Conservation (phyloP, 1,140 invertebrate species). For the Solen grandis region DNA sequence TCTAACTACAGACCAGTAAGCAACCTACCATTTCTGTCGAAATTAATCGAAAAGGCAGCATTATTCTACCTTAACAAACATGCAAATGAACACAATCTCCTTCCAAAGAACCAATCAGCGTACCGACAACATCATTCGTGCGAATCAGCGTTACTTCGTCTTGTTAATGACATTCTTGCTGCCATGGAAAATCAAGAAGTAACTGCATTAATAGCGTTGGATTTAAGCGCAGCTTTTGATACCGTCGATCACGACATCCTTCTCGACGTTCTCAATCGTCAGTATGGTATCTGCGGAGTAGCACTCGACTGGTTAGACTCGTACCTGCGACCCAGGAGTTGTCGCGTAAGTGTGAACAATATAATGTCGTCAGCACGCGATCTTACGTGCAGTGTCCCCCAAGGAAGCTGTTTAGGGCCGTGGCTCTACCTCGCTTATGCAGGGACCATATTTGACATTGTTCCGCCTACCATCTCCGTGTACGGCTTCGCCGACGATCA, state of each 20-base stretch:
- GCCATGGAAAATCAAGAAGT: constrained; percentile 41
- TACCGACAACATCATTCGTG: constrained; percentile 23
- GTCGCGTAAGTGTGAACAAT: neutral
- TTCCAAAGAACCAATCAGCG: constrained; percentile 9
- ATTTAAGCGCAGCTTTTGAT: constrained; percentile 38
- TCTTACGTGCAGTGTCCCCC: constrained; percentile 20
- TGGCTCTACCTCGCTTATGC: constrained; percentile 29
- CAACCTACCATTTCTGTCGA: constrained; percentile 30
- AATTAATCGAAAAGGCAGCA: constrained; percentile 20
- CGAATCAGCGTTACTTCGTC: constrained; percentile 36
- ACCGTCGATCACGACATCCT: constrained; percentile 33
- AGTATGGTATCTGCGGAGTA: constrained; percentile 5
- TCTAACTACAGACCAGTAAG: constrained; percentile 21
- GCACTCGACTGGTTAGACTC: constrained; percentile 14
- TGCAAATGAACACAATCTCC: neutral
- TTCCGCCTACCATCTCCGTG: constrained; percentile 11
- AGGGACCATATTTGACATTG: constrained; percentile 7
- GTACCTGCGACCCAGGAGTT: constrained; percentile 19
- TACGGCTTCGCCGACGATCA: constrained; percentile 34
- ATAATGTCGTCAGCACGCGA: neutral
- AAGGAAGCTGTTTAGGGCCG: constrained; percentile 20
- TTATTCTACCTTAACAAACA: constrained; percentile 4
- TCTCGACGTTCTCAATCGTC: neutral
- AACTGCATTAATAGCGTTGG: constrained; percentile 15
- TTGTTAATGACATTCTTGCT: constrained; percentile 29